These are phyloP conservation scores for Larimichthys crocea DNA, from an alignment of 2,113 vertebrate species.

Conservation along the genomic window DNA sequence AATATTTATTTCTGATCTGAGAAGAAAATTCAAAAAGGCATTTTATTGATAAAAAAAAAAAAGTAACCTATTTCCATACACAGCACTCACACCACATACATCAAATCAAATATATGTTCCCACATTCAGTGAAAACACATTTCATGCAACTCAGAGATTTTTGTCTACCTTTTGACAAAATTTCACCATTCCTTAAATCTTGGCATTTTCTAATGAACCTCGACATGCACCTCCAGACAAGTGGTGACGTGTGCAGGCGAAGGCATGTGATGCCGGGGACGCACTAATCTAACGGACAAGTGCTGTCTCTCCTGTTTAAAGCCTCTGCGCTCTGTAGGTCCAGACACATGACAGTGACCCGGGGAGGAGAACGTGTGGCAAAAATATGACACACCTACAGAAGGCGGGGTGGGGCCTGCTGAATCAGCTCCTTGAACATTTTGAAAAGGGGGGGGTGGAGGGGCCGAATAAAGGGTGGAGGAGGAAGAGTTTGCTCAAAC, in stretches of 20 bases:
- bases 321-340: constrained; percentile 56
- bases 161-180: constrained; percentile 67
- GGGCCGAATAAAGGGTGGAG: constrained; percentile 31
- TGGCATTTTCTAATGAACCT: constrained; percentile 72
- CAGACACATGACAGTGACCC: constrained; percentile 67
- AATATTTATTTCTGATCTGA: constrained; percentile 73
- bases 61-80: constrained; percentile 9
- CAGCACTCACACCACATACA: constrained; percentile 1
- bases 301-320: constrained; percentile 76
- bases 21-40: constrained; percentile 34
- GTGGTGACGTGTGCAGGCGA: constrained; percentile 65
- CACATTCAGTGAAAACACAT: constrained; percentile 38
- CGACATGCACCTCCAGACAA: constrained; percentile 77
- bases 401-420: constrained; percentile 38
- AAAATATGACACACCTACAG: constrained; percentile 71
- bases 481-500: constrained; percentile 4
- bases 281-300: constrained; percentile 77
- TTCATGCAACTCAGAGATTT: constrained; percentile 43
- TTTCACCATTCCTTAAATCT: constrained; percentile 44
- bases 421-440: constrained; percentile 22
- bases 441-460: neutral
- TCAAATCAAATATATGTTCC: constrained; percentile 29
- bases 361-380: constrained; percentile 56
- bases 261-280: constrained; percentile 71
- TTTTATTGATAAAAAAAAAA: constrained; percentile 43